A percentile compares a stretch with the other conserved stretches of the same genome.
Evolutionary conservation across 2,797 vertebrate species (phyloP).

Genomic region (Hydrophis major): DNA sequence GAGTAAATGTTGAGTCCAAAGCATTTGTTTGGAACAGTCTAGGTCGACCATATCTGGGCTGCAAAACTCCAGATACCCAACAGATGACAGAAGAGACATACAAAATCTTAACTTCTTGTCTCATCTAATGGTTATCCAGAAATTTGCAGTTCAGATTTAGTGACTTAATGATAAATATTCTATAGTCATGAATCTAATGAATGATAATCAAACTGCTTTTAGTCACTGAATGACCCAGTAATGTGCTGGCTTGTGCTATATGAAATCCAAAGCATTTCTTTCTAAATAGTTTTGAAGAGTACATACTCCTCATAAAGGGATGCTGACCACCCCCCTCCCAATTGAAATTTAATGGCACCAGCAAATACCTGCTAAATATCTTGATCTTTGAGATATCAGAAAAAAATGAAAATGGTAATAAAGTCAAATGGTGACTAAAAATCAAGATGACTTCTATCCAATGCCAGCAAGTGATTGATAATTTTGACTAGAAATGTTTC

Average conservation of each 20-base stretch:
- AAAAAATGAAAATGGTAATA: neutral
- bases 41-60: neutral
- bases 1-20: neutral
- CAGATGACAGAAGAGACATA: neutral
- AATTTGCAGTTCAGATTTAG: neutral
- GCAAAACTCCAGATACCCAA: neutral
- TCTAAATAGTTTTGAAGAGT: neutral
- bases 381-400: neutral
- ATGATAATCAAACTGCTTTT: neutral
- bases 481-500: neutral
- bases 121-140: neutral
- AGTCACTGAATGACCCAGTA: neutral
- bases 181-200: neutral
- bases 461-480: neutral
- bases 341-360: neutral
- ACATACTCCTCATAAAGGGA: neutral
- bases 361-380: neutral
- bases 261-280: neutral
- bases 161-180: neutral
- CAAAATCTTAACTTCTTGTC: neutral
- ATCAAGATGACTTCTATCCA: neutral
- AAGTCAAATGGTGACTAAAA: neutral
- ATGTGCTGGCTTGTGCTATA: neutral
- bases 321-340: neutral
- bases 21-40: neutral